Evolutionary conservation across 2,888 invertebrate genomes (phyloP), one percentile per base, ranked within the genome.

Genomic region (Nebria salina): DNA sequence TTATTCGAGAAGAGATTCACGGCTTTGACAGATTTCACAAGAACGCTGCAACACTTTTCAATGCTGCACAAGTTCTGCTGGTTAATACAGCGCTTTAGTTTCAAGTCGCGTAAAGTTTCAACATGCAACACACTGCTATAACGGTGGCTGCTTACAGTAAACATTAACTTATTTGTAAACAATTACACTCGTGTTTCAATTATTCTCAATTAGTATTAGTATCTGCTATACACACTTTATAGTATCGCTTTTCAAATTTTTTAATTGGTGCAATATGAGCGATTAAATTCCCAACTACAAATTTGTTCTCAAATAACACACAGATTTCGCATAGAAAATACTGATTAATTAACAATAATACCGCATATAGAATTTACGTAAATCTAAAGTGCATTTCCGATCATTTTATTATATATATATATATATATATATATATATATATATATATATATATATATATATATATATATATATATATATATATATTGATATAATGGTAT

Each of bases 181-280:
- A 78, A 78, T 78, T 78, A 78, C 34, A 72, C 78, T 78, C 43
- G 65, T 65, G 78, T 78, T 73, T 78, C 73, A 78, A 78, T 72
- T 77, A 25, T 25, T 66, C 66, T 34, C 5, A 34, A 34, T 54
- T 54, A 54, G 54, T 54, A 54, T 54, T 54, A 54, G 11, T 8
- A 54, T 54, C 34, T 34, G 34, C 34, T 34, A 34, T 34, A 34
- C 54, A 54, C 54, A 54, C 54, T 54, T 54, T 54, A 11, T 54
- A 34, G 5, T 54, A 8, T 7, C 8, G 8, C 8, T 54, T 3
- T 54, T 54, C 54, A 2, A 2, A 54, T 54, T 54, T 54, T 54
- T 54, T 54, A 54, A 54, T 54, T 54, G 54, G 7, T 54, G 8
- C 54, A 54, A 34, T 34, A 4, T 34, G 2, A 34, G 5, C 34